Evolutionary conservation across 2,113 vertebrate genomes (phyloP), one percentile per base, ranked within the genome.

Genomic region (Oncorhynchus masou): DNA sequence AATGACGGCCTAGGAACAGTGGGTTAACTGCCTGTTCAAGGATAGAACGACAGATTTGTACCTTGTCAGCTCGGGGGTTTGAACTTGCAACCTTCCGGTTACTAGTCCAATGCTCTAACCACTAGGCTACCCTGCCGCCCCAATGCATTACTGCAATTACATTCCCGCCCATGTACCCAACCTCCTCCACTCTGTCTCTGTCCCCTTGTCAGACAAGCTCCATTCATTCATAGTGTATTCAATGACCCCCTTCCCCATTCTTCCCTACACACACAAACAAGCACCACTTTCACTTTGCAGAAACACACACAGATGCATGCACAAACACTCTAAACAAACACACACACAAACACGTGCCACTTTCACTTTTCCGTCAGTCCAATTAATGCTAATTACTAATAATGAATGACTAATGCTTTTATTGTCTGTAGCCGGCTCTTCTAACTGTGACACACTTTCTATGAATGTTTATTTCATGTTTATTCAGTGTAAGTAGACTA

Each of bases 301-400:
- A 88, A 84, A 77, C 65, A 1, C 83, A 79, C 81, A 54, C 68
- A 70, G 51, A 69, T 49, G 20, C 51, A 60, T 71, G 62, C 68
- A 75, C 49, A 71, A 71, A 57, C 71, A 48, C 57, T 71, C 76
- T 79, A 69, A 79, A 79, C 81, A 54, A 64, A 70, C 68, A 70
- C 68, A 39, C 54, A 64, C 71, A 54, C 68, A 75, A 65, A 71
- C 74, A 57, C 72, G 29, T 57, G 79, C 81, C 88, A 88, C 88
- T 84, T 93, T 91, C 82, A 16, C 84, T 89, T 79, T 51, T 83
- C 68, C 83, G 81, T 88, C 85, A 77, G 79, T 79, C 87, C 83
- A 86, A 90, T 92, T 86, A 90, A 89, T 92, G 91, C 89, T 91
- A 90, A 92, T 90, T 88, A 92, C 79, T 85, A 81, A 73, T 79